A percentile compares a stretch with the other conserved stretches of the same genome.
These are phyloP conservation scores for Eulemur coronatus DNA, from an alignment of 2,797 vertebrate genomes.

Conservation along the genomic window DNA sequence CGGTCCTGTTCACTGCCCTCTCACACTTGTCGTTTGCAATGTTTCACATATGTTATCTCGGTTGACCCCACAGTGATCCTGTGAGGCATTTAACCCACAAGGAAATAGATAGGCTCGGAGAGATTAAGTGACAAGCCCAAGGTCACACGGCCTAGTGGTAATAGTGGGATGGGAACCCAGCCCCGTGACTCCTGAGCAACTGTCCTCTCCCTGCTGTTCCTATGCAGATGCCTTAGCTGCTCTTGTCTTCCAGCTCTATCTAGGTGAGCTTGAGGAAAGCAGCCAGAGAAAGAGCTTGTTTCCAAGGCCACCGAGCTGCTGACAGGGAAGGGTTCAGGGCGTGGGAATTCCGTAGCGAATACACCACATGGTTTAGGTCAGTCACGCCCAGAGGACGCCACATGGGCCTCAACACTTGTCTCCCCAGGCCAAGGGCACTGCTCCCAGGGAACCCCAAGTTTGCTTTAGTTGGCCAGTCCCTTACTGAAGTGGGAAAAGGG, in stretches of 20 bases:
- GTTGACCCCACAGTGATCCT: neutral
- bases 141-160: neutral
- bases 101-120: neutral
- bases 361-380: neutral
- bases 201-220: neutral
- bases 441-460: neutral
- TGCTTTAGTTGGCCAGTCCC: neutral
- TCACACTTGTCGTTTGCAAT: neutral
- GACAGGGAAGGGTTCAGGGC: neutral
- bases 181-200: neutral
- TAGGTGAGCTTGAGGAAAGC: neutral
- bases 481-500: neutral
- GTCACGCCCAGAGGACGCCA: neutral
- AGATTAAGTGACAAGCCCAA: neutral
- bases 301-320: neutral
- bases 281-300: neutral
- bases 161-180: neutral
- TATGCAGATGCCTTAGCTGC: neutral
- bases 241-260: neutral
- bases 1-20: neutral
- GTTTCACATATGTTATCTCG: neutral
- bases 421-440: neutral
- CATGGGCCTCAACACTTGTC: too few relatives aligned
- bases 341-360: neutral
- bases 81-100: neutral